Conservation (phyloP, 2,113 vertebrate species). For the Coptodon rendalli region DNA sequence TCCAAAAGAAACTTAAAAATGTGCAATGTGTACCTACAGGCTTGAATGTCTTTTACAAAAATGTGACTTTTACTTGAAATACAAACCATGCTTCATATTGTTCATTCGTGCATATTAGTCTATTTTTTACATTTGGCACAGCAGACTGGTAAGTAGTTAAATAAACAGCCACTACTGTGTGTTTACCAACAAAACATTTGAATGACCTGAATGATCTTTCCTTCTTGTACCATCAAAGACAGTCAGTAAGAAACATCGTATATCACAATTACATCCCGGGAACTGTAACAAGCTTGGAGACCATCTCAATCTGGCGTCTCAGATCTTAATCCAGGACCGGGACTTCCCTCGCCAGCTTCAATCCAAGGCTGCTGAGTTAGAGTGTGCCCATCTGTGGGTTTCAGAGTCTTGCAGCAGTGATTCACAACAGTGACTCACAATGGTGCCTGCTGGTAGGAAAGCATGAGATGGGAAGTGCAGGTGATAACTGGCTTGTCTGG, state of each 20-base stretch:
- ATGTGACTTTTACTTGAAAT: neutral
- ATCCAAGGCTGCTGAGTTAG: neutral
- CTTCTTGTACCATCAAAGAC: neutral
- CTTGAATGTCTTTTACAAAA: neutral
- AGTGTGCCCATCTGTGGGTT: neutral
- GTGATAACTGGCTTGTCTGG: neutral
- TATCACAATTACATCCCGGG: neutral
- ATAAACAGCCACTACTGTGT: neutral
- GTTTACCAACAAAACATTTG: neutral
- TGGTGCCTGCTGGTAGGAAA: neutral
- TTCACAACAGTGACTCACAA: neutral
- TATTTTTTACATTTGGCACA: neutral
- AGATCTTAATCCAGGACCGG: neutral
- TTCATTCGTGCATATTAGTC: rapidly evolving
- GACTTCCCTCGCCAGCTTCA: neutral
- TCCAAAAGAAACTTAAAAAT: neutral
- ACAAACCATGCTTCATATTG: neutral
- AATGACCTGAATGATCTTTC: neutral
- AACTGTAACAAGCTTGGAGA: neutral
- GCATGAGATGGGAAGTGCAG: neutral
- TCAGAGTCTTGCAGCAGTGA: neutral
- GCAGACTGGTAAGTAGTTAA: neutral
- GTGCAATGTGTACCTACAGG: neutral
- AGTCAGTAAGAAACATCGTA: rapidly evolving
- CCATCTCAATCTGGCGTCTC: neutral